Conservation (phyloP, 2,888 invertebrate genomes). For the Dermolepida albohirtum region DNA sequence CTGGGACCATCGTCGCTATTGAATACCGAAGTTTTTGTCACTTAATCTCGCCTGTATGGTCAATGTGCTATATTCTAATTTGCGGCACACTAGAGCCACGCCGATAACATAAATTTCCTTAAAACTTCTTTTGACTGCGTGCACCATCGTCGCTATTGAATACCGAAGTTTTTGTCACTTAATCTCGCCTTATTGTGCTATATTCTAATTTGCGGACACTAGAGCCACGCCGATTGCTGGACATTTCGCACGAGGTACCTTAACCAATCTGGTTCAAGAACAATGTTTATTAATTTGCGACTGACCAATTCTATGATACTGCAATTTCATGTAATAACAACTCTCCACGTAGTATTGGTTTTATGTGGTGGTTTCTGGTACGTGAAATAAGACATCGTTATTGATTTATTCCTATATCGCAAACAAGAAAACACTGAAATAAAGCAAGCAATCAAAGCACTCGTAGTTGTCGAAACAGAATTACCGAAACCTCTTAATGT, state of each 20-base stretch:
- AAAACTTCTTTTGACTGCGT: conserved; percentile 96
- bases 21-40: too few relatives aligned
- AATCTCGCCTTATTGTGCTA: conserved; percentile 97
- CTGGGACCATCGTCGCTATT: too few relatives aligned
- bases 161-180: too few relatives aligned
- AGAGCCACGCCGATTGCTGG: conserved; percentile 99
- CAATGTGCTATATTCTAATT: too few relatives aligned
- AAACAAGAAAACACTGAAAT: conserved; percentile 99
- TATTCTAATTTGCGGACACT: conserved; percentile 97
- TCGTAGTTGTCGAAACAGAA: conserved; percentile 63
- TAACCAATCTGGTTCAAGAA: conserved; percentile 80
- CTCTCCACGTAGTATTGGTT: conserved; percentile 94
- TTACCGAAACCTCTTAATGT: conserved; percentile 65
- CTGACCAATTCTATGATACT: conserved; percentile 97
- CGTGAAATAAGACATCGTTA: conserved; percentile 99
- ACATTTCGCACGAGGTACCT: conserved; percentile 92
- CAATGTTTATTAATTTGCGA: conserved; percentile 95
- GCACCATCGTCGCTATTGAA: too few relatives aligned
- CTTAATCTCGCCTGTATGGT: too few relatives aligned
- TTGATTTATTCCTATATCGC: conserved; percentile 99
- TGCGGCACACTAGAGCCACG: too few relatives aligned
- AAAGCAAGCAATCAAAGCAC: conserved; percentile 89
- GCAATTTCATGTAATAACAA: conserved; percentile 99
- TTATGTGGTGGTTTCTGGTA: conserved; percentile 99
- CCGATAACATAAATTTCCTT: too few relatives aligned